phyloP scores from a whole-genome alignment of 2,113 vertebrate species.

The Seriola quinqueradiata region DNA sequence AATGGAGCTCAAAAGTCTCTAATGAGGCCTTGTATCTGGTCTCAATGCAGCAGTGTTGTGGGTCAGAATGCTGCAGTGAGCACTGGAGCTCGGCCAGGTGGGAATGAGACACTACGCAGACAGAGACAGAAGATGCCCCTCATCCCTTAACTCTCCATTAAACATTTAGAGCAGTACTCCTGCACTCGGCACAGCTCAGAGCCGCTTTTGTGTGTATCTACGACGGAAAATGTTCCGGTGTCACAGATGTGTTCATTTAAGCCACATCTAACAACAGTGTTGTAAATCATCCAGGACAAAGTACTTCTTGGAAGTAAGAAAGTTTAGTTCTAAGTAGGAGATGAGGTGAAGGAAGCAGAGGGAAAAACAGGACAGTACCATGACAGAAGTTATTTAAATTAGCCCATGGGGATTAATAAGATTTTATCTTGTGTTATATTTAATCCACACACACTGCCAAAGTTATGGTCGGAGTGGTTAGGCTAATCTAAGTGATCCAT shows the following conservation, averaged over 20 bases:
- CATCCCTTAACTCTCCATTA: conserved; percentile 73
- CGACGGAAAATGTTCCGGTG: conserved; percentile 30
- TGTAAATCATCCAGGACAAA: conserved; percentile 39
- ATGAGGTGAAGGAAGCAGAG: conserved; percentile 20
- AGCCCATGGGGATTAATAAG: conserved; percentile 19
- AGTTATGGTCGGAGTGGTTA: conserved; percentile 19
- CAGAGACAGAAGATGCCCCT: conserved; percentile 64
- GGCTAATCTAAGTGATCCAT: conserved; percentile 31
- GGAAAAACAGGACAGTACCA: conserved; percentile 15
- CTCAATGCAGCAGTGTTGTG: conserved; percentile 57
- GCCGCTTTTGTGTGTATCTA: conserved; percentile 37
- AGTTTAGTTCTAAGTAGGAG: neutral
- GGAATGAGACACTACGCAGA: conserved; percentile 73
- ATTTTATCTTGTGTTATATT: conserved; percentile 42
- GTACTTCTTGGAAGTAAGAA: neutral
- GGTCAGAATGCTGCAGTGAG: conserved; percentile 74
- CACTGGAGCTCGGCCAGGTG: conserved; percentile 78
- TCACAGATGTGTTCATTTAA: conserved; percentile 41
- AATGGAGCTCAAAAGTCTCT: conserved; percentile 31
- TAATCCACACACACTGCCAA: conserved; percentile 37
- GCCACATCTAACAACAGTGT: conserved; percentile 9
- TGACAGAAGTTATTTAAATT: conserved; percentile 53
- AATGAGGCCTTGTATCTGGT: conserved; percentile 51
- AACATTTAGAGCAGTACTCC: conserved; percentile 76
- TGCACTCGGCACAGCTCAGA: conserved; percentile 52